phyloP scores from a whole-genome alignment of 2,888 invertebrate species.

The Microplitis deprimator region DNA sequence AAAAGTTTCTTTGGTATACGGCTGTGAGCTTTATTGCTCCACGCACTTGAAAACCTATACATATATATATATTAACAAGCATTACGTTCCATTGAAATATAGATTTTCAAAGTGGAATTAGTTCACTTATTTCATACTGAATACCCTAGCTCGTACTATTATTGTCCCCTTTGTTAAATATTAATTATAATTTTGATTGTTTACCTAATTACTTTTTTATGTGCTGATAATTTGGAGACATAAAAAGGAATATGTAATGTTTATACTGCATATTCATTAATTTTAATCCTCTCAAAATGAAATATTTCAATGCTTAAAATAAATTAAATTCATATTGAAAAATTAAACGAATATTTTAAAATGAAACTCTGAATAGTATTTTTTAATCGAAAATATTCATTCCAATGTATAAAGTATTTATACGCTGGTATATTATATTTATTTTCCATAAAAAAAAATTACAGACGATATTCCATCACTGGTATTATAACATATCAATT shows the following conservation, averaged over 20 bases:
- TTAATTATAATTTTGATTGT: background rate
- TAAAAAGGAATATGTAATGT: background rate
- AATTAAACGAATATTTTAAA: no score
- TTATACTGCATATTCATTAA: background rate
- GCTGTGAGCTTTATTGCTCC: conserved; percentile 6
- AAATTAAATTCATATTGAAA: background rate
- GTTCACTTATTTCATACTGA: background rate
- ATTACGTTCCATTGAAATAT: background rate
- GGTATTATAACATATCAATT: no score
- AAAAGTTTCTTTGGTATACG: background rate
- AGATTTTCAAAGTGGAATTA: background rate
- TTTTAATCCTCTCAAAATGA: background rate
- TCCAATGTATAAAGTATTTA: no score
- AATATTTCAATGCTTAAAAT: background rate
- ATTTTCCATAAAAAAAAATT: no score
- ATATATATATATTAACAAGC: background rate
- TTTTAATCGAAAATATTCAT: no score
- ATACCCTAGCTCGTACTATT: background rate
- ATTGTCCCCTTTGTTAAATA: background rate
- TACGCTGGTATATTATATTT: no score
- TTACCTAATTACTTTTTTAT: background rate
- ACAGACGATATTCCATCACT: no score
- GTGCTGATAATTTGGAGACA: background rate
- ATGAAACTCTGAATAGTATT: no score
- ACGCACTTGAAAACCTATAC: background rate